Conservation (phyloP, 2,797 vertebrate genomes). For the Alca torda region DNA sequence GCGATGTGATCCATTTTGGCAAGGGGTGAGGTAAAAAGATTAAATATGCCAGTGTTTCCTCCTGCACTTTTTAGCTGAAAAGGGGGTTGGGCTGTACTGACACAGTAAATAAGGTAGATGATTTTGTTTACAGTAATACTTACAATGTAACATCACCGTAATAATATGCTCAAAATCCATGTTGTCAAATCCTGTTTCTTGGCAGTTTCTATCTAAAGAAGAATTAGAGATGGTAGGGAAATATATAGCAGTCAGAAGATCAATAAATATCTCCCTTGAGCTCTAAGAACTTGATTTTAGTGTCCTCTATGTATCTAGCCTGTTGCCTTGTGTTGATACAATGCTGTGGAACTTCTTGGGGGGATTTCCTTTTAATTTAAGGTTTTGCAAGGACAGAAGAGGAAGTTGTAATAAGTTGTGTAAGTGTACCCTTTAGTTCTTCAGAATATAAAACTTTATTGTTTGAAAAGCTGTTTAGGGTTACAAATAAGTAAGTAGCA, state of each 20-base stretch:
- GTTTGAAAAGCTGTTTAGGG: background rate
- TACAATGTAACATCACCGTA: background rate
- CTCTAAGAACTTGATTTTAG: background rate
- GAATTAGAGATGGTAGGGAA: background rate
- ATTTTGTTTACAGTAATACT: background rate
- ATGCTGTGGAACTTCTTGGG: background rate
- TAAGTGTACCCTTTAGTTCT: background rate
- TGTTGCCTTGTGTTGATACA: background rate
- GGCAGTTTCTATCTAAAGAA: background rate
- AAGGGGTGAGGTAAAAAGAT: background rate
- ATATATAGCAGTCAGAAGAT: background rate
- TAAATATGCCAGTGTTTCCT: background rate
- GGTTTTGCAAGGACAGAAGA: background rate
- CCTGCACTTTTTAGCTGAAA: background rate
- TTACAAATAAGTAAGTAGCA: background rate
- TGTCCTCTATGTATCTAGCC: background rate
- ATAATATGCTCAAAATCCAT: background rate
- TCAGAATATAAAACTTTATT: background rate
- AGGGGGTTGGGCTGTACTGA: background rate
- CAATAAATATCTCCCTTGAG: background rate
- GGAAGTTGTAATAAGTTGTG: background rate
- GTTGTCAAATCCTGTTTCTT: background rate
- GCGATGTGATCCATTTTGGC: background rate
- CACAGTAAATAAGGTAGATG: background rate
- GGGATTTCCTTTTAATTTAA: background rate